Evolutionary conservation across 2,888 invertebrate genomes (phyloP).

Genomic region (Rambutsinella grinnellia): DNA sequence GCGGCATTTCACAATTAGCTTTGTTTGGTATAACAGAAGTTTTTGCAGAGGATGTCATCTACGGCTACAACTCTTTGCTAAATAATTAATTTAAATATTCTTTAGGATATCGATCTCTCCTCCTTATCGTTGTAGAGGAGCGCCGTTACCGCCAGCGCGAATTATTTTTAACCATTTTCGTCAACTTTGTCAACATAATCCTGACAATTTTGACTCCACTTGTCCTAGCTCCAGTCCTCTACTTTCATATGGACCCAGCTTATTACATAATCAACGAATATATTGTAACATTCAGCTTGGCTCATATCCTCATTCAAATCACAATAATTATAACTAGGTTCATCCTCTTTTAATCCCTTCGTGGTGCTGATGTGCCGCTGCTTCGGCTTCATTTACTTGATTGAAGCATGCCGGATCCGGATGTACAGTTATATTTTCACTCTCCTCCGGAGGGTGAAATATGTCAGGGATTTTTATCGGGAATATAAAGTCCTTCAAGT

Average conservation of each 20-base stretch:
- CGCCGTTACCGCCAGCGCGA: not conserved
- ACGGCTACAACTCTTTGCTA: slow-evolving; percentile 14
- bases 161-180: slow-evolving; percentile 3
- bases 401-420: slow-evolving; percentile 23
- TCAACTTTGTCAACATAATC: slow-evolving; percentile 13
- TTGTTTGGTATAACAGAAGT: not conserved
- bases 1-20: slow-evolving; percentile 21
- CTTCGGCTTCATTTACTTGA: slow-evolving; percentile 27
- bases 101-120: not conserved
- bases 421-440: slow-evolving; percentile 30
- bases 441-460: not conserved
- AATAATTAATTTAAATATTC: slow-evolving; percentile 1
- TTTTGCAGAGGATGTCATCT: slow-evolving; percentile 5
- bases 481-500: slow-evolving; percentile 19
- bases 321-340: not conserved
- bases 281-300: not conserved
- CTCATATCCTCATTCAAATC: not conserved
- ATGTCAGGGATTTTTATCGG: not conserved
- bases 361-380: slow-evolving; percentile 35
- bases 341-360: slow-evolving; percentile 13
- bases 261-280: slow-evolving; percentile 25
- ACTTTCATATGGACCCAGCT: slow-evolving; percentile 19
- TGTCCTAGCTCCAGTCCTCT: slow-evolving; percentile 13
- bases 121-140: not conserved
- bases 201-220: slow-evolving; percentile 15